Percentiles rank a stretch among this genome's conserved stretches.
These are phyloP conservation scores for Alaudala cheleensis DNA, from an alignment of 2,113 vertebrate species.

Conservation along the genomic window DNA sequence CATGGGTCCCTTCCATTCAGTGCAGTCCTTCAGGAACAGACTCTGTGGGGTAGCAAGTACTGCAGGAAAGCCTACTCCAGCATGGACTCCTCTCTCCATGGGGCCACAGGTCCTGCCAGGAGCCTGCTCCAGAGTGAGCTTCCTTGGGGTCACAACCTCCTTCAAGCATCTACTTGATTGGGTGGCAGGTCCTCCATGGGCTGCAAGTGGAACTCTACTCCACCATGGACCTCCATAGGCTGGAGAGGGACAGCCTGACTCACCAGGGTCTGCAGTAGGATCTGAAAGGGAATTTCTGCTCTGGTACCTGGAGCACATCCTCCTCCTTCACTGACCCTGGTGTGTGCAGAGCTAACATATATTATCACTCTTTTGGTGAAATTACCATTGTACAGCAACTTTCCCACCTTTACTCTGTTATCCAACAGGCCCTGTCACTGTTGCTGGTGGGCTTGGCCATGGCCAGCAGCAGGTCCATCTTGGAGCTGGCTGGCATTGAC, in stretches of 20 bases:
- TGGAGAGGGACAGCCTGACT: background rate
- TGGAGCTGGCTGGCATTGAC: background rate
- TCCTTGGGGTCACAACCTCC: background rate
- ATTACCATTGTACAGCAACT: no score
- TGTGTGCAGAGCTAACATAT: background rate
- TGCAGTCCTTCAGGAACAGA: background rate
- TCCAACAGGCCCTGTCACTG: no score
- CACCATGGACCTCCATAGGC: background rate
- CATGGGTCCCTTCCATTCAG: background rate
- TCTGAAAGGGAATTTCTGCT: background rate
- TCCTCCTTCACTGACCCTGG: background rate
- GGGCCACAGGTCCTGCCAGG: background rate
- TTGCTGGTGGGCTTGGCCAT: background rate
- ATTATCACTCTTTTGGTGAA: background rate
- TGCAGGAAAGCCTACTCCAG: background rate
- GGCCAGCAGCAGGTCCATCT: background rate
- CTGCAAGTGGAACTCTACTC: background rate
- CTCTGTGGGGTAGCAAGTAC: background rate
- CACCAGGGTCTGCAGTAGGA: background rate
- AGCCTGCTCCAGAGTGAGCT: background rate
- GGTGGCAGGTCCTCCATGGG: accelerated
- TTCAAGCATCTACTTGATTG: background rate
- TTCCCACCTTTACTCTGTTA: background rate
- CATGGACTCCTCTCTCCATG: background rate
- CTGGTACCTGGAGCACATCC: no score